A percentile compares a stretch with the other conserved stretches of the same genome.
Evolutionary conservation across 1,140 invertebrate species (phyloP).

Genomic region (Neocloeon triangulifer): DNA sequence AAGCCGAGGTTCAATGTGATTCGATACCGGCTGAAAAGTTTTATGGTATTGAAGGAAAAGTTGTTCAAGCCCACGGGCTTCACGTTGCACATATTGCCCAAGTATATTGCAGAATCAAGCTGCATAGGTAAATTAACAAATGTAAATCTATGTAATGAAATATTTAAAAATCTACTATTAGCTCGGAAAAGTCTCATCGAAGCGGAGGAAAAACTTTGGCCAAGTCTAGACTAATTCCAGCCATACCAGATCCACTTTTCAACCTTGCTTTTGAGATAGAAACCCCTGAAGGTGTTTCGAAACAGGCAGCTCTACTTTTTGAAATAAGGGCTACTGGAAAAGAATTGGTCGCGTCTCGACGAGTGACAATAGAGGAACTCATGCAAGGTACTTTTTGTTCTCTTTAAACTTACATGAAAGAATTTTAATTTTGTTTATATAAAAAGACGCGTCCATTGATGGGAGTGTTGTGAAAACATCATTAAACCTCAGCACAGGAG

Average conservation of each 20-base stretch:
- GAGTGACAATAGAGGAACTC: constrained; percentile 19
- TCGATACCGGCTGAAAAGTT: constrained; percentile 14
- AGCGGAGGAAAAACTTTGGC: constrained; percentile 17
- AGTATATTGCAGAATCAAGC: constrained; percentile 18
- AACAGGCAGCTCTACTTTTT: constrained; percentile 17
- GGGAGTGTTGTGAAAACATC: constrained; percentile 19
- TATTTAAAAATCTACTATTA: not conserved
- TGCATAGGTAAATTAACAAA: constrained; percentile 16
- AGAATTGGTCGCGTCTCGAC: constrained; percentile 18
- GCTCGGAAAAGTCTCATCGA: not conserved
- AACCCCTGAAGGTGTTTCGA: constrained; percentile 13
- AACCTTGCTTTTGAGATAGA: constrained; percentile 19
- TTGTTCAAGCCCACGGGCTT: constrained; percentile 19
- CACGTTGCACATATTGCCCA: constrained; percentile 18
- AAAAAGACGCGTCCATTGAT: constrained; percentile 11
- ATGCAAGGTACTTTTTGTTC: constrained; percentile 13
- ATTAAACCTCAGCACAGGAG: constrained; percentile 20
- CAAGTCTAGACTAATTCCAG: constrained; percentile 18
- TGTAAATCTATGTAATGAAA: constrained; percentile 2
- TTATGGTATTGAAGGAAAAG: constrained; percentile 18
- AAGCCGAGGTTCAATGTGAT: constrained; percentile 9
- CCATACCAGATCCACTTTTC: constrained; percentile 19
- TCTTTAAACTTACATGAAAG: constrained; percentile 2
- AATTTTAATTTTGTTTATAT: constrained; percentile 5
- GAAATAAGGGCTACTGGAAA: constrained; percentile 20